Percentiles rank a stretch among this genome's conserved stretches.
These are phyloP conservation scores for Euwallacea fornicatus DNA, from an alignment of 1,140 invertebrate species.

Conservation along the genomic window DNA sequence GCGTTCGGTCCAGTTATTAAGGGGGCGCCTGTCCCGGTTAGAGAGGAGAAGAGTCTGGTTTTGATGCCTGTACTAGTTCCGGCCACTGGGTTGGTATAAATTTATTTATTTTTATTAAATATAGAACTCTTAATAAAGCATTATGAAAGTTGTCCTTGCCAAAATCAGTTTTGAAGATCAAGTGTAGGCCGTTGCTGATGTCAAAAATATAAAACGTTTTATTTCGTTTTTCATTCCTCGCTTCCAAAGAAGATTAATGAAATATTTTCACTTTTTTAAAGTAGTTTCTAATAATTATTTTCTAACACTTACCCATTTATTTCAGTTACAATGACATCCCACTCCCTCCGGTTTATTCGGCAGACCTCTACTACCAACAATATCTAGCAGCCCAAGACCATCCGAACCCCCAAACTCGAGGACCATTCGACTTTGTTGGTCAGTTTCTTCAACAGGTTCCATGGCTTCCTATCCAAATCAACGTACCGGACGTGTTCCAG, in stretches of 20 bases:
- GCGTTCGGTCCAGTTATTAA: constrained; percentile 8
- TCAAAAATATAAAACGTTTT: too few relatives aligned
- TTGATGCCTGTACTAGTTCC: constrained; percentile 3
- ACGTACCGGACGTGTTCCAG: constrained; percentile 45
- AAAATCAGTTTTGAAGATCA: too few relatives aligned
- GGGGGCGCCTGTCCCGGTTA: not conserved
- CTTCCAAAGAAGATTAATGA: too few relatives aligned
- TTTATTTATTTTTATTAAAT: constrained; percentile 10
- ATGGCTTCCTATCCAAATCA: constrained; percentile 49
- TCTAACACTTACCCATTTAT: too few relatives aligned
- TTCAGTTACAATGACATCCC: too few relatives aligned
- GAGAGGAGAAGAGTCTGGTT: constrained; percentile 12
- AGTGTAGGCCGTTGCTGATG: too few relatives aligned
- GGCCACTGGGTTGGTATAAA: constrained; percentile 16
- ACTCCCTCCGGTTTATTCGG: too few relatives aligned
- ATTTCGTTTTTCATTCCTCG: too few relatives aligned
- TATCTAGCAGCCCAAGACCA: not conserved
- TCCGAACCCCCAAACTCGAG: constrained; percentile 27
- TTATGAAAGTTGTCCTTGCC: too few relatives aligned
- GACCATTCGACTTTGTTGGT: constrained; percentile 40
- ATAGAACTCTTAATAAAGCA: not conserved
- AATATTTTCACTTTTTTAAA: too few relatives aligned
- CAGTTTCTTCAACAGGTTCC: constrained; percentile 45
- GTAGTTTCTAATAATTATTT: too few relatives aligned
- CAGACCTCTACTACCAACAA: constrained; percentile 3